A percentile compares a stretch with the other conserved stretches of the same genome.
phyloP scores from a whole-genome alignment of 53 echinoderm and acorn worm genomes.

The Arbacia lixula region DNA sequence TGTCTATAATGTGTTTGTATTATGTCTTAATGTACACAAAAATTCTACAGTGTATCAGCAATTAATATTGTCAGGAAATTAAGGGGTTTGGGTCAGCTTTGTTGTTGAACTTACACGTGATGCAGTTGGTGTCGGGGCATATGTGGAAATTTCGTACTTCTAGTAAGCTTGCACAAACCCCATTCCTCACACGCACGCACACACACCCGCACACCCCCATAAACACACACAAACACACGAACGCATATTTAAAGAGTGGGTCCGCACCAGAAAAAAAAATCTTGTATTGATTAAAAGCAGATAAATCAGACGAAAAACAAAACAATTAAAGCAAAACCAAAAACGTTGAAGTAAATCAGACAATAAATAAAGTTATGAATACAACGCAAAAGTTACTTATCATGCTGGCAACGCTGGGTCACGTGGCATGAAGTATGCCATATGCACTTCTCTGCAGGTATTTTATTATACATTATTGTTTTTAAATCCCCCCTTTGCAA shows the following conservation, averaged over 20 bases:
- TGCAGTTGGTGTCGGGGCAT: slow-evolving; percentile 27
- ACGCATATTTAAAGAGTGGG: slow-evolving; percentile 19
- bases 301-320: slow-evolving; percentile 19
- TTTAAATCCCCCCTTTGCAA: slow-evolving; percentile 26
- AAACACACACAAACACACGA: too few species aligned
- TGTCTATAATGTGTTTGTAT: too few species aligned
- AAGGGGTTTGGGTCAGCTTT: slow-evolving; percentile 16
- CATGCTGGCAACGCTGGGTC: slow-evolving; percentile 27
- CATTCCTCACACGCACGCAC: slow-evolving; percentile 23
- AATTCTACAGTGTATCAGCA: slow-evolving; percentile 23
- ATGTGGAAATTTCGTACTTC: slow-evolving; percentile 16
- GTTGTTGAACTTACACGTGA: slow-evolving; percentile 21
- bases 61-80: slow-evolving; percentile 22
- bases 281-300: slow-evolving; percentile 26
- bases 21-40: too few species aligned
- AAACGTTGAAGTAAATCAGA: slow-evolving; percentile 22
- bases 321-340: slow-evolving; percentile 23
- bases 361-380: slow-evolving; percentile 21
- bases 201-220: slow-evolving; percentile 10
- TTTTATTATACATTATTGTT: slow-evolving; percentile 18
- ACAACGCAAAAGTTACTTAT: slow-evolving; percentile 20
- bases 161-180: slow-evolving; percentile 26
- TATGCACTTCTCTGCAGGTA: slow-evolving; percentile 22
- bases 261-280: slow-evolving; percentile 23
- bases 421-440: too few species aligned